Evolutionary conservation across 2,797 vertebrate genomes (phyloP), one percentile per base, ranked within the genome.

Genomic region (Falco cherrug): DNA sequence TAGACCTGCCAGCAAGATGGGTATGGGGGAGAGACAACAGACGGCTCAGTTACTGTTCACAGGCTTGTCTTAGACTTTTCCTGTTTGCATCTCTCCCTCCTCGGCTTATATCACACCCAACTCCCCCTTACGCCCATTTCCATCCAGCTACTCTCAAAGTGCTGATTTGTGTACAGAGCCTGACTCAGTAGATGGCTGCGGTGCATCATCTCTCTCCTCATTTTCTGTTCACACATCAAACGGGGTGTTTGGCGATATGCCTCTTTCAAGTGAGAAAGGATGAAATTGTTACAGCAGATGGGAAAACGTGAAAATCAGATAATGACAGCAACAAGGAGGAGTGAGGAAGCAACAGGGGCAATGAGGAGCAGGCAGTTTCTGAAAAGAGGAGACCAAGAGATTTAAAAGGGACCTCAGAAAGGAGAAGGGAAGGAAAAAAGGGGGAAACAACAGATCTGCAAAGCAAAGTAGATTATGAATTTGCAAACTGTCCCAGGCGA

Each of bases 261-360:
- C 88, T 90, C 86, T 83, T 94, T 82, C 77, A 53, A 95, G 92
- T 80, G 85, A 80, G 91, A 95, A 93, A 92, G 70, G 35, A 95
- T 75, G 77, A 70, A 92, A 92, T 82, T 76, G 83, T 67, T 88
- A 89, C 50, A 95, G 93, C 94, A 96, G 95, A 96, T 90, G 89
- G 95, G 80, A 83, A 95, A 94, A 95, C 35, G 70, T 45, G 78
- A 93, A 91, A 92, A 90, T 74, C 74, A 35, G 92, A 92, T 79
- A 75, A 41, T 47, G 82, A 88, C 78, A 85, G 84, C 82, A 86
- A 89, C 47, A 88, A 75, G 64, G 21, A 91, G 56, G 74, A 92
- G 54, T 53, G 80, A 90, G 68, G 60, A 93, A 92, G 56, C 41
- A 94, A 89, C 26, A 63, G 48, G 57, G 80, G 57, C 64, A 87